phyloP scores from a whole-genome alignment of 2,888 invertebrate species.

The Tetragonisca angustula region DNA sequence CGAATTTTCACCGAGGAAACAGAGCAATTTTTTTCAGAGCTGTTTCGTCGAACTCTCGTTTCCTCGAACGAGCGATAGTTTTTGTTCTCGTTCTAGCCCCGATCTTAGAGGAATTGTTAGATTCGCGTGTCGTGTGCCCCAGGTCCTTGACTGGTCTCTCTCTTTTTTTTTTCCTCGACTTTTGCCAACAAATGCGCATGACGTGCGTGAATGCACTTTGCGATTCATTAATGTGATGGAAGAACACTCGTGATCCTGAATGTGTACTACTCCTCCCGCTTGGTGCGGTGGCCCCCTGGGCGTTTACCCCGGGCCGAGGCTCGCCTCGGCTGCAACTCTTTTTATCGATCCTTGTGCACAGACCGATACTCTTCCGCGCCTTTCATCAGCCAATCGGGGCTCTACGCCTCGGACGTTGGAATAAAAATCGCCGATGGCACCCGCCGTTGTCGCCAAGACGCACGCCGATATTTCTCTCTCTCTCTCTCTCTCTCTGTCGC shows the following conservation, averaged over 20 bases:
- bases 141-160: too few species aligned
- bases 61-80: too few species aligned
- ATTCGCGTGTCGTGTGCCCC: constrained; percentile 41
- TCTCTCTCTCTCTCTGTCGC: too few species aligned
- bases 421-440: constrained; percentile 42
- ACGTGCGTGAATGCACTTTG: constrained; percentile 60
- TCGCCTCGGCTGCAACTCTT: constrained; percentile 59
- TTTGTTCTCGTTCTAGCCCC: constrained; percentile 7
- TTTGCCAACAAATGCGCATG: constrained; percentile 59
- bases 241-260: constrained; percentile 64
- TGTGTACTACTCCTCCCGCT: constrained; percentile 43
- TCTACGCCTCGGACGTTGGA: constrained; percentile 35
- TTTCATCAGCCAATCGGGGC: constrained; percentile 57
- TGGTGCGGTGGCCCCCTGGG: constrained; percentile 31
- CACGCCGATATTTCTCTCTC: background rate
- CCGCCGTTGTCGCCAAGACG: constrained; percentile 21
- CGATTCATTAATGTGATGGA: constrained; percentile 66
- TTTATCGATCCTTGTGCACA: constrained; percentile 68
- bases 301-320: constrained; percentile 51
- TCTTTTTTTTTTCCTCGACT: constrained; percentile 17
- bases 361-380: constrained; percentile 64
- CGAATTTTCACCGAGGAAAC: constrained; percentile 23
- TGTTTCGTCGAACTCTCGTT: constrained; percentile 6
- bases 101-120: constrained; percentile 40
- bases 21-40: background rate